Conservation (phyloP, 2,113 vertebrate species). For the Emydura subglobosa region DNA sequence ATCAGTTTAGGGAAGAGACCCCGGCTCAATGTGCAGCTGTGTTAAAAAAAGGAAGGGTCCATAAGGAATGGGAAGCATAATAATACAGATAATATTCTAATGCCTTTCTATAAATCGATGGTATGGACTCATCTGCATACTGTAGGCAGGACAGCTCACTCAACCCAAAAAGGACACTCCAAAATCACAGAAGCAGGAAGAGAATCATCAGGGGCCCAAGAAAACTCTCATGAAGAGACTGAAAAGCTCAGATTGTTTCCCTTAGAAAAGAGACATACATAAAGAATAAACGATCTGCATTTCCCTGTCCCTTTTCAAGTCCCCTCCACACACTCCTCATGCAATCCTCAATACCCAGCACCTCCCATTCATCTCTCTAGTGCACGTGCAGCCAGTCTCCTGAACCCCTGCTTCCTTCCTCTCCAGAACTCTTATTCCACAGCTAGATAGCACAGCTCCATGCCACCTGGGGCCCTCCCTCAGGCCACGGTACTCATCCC, state of each 20-base stretch:
- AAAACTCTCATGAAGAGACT: not conserved
- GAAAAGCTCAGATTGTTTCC: not conserved
- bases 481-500: not conserved
- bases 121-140: not conserved
- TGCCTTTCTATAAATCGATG: not conserved
- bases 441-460: not conserved
- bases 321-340: too few species aligned
- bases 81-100: not conserved
- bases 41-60: not conserved
- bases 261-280: not conserved
- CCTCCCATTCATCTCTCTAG: not conserved
- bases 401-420: not conserved
- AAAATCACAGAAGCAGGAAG: not conserved
- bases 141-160: fast-evolving
- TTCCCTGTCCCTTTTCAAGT: too few species aligned
- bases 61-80: fast-evolving
- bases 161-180: not conserved
- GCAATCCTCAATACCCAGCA: not conserved
- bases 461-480: not conserved
- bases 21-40: not conserved
- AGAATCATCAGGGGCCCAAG: not conserved
- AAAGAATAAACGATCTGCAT: fast-evolving
- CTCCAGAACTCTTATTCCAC: not conserved
- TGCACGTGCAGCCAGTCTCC: not conserved
- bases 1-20: not conserved